These are phyloP conservation scores for Diprion similis DNA, from an alignment of 1,140 invertebrate genomes.

Conservation along the genomic window DNA sequence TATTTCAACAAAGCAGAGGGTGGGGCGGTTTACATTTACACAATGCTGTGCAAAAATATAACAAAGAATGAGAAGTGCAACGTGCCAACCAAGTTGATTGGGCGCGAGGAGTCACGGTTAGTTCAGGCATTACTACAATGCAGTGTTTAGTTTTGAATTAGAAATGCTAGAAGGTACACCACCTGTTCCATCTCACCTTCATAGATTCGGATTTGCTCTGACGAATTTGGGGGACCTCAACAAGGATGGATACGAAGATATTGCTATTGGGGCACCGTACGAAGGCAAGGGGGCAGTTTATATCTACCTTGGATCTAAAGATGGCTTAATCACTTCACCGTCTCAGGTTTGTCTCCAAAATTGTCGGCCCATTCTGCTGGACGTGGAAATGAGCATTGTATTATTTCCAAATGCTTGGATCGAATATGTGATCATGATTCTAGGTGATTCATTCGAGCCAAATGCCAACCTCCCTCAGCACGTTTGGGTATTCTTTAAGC, in stretches of 20 bases:
- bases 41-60: slow-evolving; percentile 60
- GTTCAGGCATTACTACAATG: background rate
- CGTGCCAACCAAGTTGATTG: slow-evolving; percentile 53
- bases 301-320: slow-evolving; percentile 82
- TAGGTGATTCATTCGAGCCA: slow-evolving; percentile 66
- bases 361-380: background rate
- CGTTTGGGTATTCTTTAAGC: slow-evolving; percentile 89
- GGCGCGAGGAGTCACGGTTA: slow-evolving; percentile 55
- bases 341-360: slow-evolving; percentile 68
- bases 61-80: slow-evolving; percentile 42
- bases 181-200: slow-evolving; percentile 14
- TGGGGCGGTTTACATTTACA: slow-evolving; percentile 92
- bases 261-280: slow-evolving; percentile 92
- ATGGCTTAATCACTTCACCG: slow-evolving; percentile 76
- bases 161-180: background rate
- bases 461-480: slow-evolving; percentile 65
- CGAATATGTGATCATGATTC: slow-evolving; percentile 34
- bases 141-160: background rate
- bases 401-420: slow-evolving; percentile 19
- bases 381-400: background rate
- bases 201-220: slow-evolving; percentile 85
- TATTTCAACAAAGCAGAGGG: slow-evolving; percentile 82
- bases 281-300: slow-evolving; percentile 85
- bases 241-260: slow-evolving; percentile 87
- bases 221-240: slow-evolving; percentile 90